A percentile compares a stretch with the other conserved stretches of the same genome.
These are phyloP conservation scores for Myiopsitta monachus DNA, from an alignment of 2,113 vertebrate genomes.

Conservation along the genomic window DNA sequence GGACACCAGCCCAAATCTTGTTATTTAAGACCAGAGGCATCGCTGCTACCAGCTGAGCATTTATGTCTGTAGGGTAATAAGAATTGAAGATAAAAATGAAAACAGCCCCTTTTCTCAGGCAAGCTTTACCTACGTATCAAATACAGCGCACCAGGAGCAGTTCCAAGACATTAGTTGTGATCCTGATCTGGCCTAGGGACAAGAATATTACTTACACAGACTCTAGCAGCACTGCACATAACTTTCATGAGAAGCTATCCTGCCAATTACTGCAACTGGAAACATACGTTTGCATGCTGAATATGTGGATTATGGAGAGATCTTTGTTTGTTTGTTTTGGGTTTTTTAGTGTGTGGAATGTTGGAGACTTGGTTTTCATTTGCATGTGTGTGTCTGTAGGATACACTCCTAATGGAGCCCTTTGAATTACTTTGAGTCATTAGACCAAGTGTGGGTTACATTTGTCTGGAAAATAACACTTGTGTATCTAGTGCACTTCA, in stretches of 20 bases:
- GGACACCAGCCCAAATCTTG: neutral
- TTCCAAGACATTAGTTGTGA: conserved; percentile 57
- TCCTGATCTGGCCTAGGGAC: conserved; percentile 58
- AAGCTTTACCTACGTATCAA: conserved; percentile 58
- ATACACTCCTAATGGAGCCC: neutral
- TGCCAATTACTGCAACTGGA: conserved; percentile 65
- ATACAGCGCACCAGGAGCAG: conserved; percentile 36
- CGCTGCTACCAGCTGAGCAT: conserved; percentile 24
- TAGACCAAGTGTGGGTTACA: neutral
- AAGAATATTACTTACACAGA: conserved; percentile 62
- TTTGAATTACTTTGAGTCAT: neutral
- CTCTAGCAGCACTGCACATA: conserved; percentile 18
- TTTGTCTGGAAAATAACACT: neutral
- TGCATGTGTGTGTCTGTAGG: neutral
- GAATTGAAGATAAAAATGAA: conserved; percentile 50
- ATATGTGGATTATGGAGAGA: neutral
- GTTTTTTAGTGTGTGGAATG: neutral
- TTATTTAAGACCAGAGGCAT: neutral
- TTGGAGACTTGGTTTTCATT: neutral
- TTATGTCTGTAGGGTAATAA: conserved; percentile 46
- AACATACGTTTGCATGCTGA: neutral
- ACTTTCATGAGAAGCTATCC: conserved; percentile 45
- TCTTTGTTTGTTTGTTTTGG: neutral
- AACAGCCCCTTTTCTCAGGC: conserved; percentile 26
- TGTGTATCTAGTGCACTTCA: neutral